Evolutionary conservation across 2,888 invertebrate genomes (phyloP).

Genomic region (Bombylius major): DNA sequence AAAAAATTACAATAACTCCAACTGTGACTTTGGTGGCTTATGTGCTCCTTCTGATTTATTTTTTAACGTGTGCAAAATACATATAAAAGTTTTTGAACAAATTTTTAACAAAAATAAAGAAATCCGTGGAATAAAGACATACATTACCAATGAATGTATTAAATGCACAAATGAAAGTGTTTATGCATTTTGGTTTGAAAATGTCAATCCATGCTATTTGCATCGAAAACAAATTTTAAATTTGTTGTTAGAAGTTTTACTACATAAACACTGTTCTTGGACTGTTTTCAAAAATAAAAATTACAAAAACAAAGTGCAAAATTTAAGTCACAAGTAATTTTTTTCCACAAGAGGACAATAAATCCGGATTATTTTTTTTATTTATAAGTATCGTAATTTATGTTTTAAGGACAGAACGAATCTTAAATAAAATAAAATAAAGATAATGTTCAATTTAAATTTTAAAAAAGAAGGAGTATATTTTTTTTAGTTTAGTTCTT

Average conservation of each 20-base stretch:
- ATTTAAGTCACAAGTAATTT: too few species aligned
- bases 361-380: too few species aligned
- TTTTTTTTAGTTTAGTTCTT: too few species aligned
- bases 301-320: neutral
- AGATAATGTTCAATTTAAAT: too few species aligned
- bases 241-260: neutral
- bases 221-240: neutral
- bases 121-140: neutral
- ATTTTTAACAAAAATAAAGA: neutral
- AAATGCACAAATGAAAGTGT: neutral
- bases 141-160: neutral
- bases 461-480: too few species aligned
- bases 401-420: too few species aligned
- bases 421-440: too few species aligned
- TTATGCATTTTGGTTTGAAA: slow-evolving; percentile 1
- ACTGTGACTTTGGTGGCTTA: slow-evolving; percentile 4
- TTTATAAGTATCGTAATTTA: too few species aligned
- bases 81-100: slow-evolving; percentile 2
- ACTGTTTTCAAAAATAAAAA: neutral
- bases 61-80: slow-evolving; percentile 2
- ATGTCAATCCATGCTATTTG: neutral
- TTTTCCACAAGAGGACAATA: too few species aligned
- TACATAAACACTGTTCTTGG: slow-evolving; percentile 2
- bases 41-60: slow-evolving; percentile 5
- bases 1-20: slow-evolving; percentile 1